Base-by-base conservation (phyloP, 2,888 invertebrate genomes). In the Coremacera marginata region DNA sequence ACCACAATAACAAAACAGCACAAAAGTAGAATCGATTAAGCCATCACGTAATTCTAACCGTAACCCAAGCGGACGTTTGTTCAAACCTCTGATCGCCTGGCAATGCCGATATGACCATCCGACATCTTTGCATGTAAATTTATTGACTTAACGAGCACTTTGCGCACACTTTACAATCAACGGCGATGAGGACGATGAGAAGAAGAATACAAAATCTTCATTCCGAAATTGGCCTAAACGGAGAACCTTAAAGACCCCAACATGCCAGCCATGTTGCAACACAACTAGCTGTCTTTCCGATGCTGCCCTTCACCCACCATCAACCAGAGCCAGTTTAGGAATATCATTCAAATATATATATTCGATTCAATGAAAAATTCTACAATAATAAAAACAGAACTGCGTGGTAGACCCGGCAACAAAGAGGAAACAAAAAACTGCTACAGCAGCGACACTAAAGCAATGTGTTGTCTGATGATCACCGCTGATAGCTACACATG, bases 61-160 rank as follows among this genome's bases (percentile, higher is more conserved):
- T 82, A 83, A 84, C 82, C 81, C 79, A 79, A 80, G 79, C 80
- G 79, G 84, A 84, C 83, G 82, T 80, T 81, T 51, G 34, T 22
- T 44, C 55, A 68, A 19, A 67, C 71, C 57, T 52, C 14, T 60
- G 27, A 14, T 60, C 72, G 72, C 5, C 52, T n/a, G 62, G 31
- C 44, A 19, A 31, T 31, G 37, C 60, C 44, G 34, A 27, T 11
- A 11, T n/a, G 51, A n/a, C 65, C 65, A 3, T 71, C 19, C 34
- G 57, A 73, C 81, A 80, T 81, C 78, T 79, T 80, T 79, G 79
- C 83, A 83, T 83, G 82, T 82, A 83, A 83, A 83, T 83, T 84
- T 84, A 84, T 84, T 84, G 83, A 83, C 83, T 83, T 83, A 82
- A 82, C 82, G 82, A 82, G 82, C 82, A 82, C 82, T 80, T 82